A percentile compares a stretch with the other conserved stretches of the same genome.
Conservation (phyloP, 1,140 invertebrate genomes). For the Penaeus japonicus region DNA sequence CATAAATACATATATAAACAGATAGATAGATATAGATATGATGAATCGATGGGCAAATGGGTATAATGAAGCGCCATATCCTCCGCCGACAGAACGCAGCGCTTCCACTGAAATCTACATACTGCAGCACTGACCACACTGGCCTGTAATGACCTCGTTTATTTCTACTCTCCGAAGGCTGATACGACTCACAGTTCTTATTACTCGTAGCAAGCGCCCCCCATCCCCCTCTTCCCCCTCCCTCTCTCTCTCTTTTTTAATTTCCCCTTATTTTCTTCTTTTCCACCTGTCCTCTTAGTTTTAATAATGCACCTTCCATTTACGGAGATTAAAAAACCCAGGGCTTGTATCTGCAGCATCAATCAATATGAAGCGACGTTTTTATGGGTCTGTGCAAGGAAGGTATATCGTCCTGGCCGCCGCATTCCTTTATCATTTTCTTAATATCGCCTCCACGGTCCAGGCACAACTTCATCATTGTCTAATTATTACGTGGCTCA, state of each 20-base stretch:
- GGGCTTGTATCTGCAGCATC: conserved; percentile 28
- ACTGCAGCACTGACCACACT: no score
- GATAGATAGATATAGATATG: no score
- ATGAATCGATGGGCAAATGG: no score
- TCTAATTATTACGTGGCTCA: conserved; percentile 54
- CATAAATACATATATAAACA: no score
- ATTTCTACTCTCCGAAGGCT: no score
- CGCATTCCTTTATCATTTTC: conserved; percentile 55
- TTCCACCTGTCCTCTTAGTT: neutral
- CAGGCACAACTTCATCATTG: conserved; percentile 54
- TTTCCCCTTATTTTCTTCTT: neutral
- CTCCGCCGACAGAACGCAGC: no score
- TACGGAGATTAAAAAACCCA: conserved; percentile 31
- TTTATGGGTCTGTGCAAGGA: conserved; percentile 27
- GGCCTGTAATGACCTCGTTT: no score
- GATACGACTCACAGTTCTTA: no score
- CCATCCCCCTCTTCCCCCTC: no score
- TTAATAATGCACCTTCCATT: conserved; percentile 25
- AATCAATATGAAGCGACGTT: conserved; percentile 38
- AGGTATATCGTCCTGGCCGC: conserved; percentile 20
- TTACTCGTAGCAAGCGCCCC: no score
- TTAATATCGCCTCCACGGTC: conserved; percentile 40
- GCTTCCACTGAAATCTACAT: no score
- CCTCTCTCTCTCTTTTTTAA: conserved; percentile 7
- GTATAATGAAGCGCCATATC: no score